Percentiles rank a stretch among this genome's conserved stretches.
Evolutionary conservation across 2,888 invertebrate genomes (phyloP).

Genomic region (Hirtodrosophila histrioides): DNA sequence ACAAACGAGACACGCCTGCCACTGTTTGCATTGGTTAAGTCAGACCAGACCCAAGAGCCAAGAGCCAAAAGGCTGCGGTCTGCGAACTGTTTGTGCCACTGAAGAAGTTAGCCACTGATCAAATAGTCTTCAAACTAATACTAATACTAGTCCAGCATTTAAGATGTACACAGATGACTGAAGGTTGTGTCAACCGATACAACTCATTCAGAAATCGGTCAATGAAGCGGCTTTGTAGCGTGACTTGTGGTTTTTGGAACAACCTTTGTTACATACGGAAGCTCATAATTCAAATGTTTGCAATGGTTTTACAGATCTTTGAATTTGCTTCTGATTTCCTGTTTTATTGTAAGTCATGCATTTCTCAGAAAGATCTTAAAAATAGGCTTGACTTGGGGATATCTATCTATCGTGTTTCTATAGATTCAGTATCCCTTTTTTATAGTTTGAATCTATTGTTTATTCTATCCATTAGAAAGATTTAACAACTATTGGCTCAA

Average conservation of each 20-base stretch:
- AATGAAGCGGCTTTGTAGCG: conserved; percentile 4
- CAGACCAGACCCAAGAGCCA: conserved; percentile 10
- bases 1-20: conserved; percentile 10
- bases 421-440: no score
- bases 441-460: no score
- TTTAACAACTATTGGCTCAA: no score
- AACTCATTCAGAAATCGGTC: conserved; percentile 33
- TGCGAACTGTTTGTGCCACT: conserved; percentile 47
- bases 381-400: no score
- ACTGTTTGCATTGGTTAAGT: conserved; percentile 40
- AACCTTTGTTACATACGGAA: conserved; percentile 24
- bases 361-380: no score
- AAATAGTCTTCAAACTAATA: conserved; percentile 38
- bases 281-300: neutral
- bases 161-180: conserved; percentile 23
- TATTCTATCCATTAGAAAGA: no score
- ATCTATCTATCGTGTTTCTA: no score
- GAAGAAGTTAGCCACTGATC: conserved; percentile 52
- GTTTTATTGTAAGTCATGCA: no score
- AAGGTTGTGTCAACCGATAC: conserved; percentile 35
- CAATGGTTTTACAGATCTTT: neutral
- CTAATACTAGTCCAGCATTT: conserved; percentile 4
- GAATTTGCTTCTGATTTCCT: no score
- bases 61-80: conserved; percentile 4
- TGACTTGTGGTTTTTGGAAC: conserved; percentile 9